Percentiles rank a stretch among this genome's conserved stretches.
Evolutionary conservation across 1,140 invertebrate genomes (phyloP).

Genomic region (Platorchestia sp.): DNA sequence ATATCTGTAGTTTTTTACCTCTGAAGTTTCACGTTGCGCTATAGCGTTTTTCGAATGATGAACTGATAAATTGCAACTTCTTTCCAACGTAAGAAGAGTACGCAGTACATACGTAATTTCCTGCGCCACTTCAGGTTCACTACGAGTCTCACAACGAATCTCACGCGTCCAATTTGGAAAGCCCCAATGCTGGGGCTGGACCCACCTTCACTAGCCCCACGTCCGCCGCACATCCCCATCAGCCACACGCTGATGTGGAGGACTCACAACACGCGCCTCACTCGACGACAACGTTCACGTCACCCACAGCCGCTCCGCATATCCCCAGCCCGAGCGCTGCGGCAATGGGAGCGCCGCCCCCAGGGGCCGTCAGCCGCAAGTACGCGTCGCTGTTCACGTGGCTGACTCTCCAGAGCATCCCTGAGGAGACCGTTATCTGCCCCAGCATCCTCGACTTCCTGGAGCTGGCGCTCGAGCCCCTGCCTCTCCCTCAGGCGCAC

Average conservation of each 20-base stretch:
- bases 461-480: constrained; percentile 94
- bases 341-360: neutral
- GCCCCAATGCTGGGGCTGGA: constrained; percentile 52
- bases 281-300: neutral
- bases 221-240: neutral
- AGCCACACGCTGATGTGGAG: neutral
- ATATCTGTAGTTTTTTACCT: too few species aligned
- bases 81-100: too few species aligned
- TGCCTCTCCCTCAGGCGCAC: constrained; percentile 77
- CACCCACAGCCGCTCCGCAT: neutral
- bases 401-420: constrained; percentile 95
- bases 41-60: too few species aligned
- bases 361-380: neutral
- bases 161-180: constrained; percentile 61
- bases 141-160: constrained; percentile 86
- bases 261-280: neutral
- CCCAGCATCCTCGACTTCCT: constrained; percentile 95
- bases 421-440: constrained; percentile 95
- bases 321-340: neutral
- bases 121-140: constrained; percentile 76
- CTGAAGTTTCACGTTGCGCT: too few species aligned
- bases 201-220: constrained; percentile 12
- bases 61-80: too few species aligned
- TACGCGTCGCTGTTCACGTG: constrained; percentile 91
- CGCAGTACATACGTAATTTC: neutral